A percentile compares a stretch with the other conserved stretches of the same genome.
These are phyloP conservation scores for Oncorhynchus tshawytscha DNA, from an alignment of 2,113 vertebrate genomes.

Conservation along the genomic window DNA sequence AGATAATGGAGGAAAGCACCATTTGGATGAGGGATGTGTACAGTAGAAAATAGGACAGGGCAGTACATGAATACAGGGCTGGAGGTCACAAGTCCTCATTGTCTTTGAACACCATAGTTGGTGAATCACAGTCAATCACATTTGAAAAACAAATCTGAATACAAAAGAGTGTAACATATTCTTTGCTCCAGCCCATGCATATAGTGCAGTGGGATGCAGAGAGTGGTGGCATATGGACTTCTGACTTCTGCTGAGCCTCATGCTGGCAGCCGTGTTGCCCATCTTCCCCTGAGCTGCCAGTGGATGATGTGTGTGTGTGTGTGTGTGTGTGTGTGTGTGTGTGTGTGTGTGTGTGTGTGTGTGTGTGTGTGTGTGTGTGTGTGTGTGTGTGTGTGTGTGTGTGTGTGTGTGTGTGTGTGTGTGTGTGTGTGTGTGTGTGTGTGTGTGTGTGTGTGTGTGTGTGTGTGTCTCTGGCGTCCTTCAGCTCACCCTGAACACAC, in stretches of 20 bases:
- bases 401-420: background rate
- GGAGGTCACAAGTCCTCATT: no score
- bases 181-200: background rate
- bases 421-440: background rate
- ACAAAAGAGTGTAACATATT: background rate
- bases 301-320: no score
- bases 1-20: background rate
- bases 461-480: constrained; percentile 9
- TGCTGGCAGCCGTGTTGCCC: constrained; percentile 1
- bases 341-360: no score
- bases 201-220: background rate
- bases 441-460: background rate
- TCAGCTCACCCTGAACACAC: constrained; percentile 14
- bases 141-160: no score
- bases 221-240: background rate
- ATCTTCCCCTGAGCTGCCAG: background rate
- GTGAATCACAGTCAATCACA: background rate
- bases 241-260: background rate
- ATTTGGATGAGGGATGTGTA: no score
- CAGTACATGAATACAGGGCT: no score
- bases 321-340: no score
- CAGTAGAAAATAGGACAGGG: no score
- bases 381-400: no score
- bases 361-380: background rate
- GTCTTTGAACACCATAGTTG: background rate